Base-by-base conservation (phyloP, 1,140 invertebrate genomes). In the Leptinotarsa texana region DNA sequence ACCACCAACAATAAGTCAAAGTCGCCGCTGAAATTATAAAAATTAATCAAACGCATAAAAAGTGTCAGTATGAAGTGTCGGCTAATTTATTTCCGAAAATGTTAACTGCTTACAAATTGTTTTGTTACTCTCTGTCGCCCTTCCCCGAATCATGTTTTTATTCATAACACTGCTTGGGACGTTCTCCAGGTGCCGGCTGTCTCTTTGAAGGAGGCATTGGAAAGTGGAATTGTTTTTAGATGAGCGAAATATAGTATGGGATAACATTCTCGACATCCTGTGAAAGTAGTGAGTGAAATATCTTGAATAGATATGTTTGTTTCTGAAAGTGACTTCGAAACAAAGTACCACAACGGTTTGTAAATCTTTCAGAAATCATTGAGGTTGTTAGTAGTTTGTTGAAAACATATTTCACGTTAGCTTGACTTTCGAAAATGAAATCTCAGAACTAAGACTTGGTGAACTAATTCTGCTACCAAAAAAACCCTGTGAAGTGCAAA, bases 1-100 rank as follows among this genome's bases (percentile, higher is more conserved):
- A 22, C 21, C n/a, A 47, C 8, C 48, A 69, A 69, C 68, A 48
- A 47, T 69, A 69, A 69, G 27, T 71, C 67, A 75, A 66, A 63
- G 74, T 75, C 74, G 18, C 6, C 48, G 21, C 22, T 11, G 42
- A 51, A 57, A 72, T 66, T 63, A 24, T 63, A 49, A 61, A 65
- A 73, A 76, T 76, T 76, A 76, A 76, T 76, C 69, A 76, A 76
- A 76, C 13, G 17, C 11, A 65, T 66, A 76, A 73, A 76, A 76
- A 73, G 67, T 76, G 75, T 73, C 75, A 76, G 51, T 51, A 62
- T 27, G 42, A 42, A 33, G 15, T 24, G 49, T 72, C 75, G 72
- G 42, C n/a, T 72, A 67, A 72, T 72, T 76, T 73, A 68, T 72
- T 76, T 73, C 63, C 65, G 24, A 63, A 72, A 33, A 61, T 61